phyloP scores from a whole-genome alignment of 2,113 vertebrate genomes.

The Meles meles region DNA sequence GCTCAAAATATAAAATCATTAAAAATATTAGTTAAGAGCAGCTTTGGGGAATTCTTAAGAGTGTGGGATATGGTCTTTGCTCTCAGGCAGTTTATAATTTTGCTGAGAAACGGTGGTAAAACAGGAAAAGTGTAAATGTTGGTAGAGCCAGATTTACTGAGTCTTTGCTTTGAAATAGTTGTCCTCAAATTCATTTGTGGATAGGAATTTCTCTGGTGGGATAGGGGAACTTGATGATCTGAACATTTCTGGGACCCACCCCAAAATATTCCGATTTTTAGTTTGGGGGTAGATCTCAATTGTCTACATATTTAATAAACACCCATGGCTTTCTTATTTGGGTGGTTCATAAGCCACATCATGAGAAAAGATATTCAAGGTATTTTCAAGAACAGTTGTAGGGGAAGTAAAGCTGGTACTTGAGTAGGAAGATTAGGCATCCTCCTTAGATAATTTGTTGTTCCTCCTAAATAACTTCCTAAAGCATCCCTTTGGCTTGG shows the following conservation, averaged over 20 bases:
- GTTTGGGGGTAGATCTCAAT: not conserved
- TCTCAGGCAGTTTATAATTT: not conserved
- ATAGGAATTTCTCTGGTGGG: not conserved
- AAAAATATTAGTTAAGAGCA: not conserved
- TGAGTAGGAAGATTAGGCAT: not conserved
- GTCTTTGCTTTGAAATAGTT: not conserved
- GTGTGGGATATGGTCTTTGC: not conserved
- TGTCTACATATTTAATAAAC: not conserved
- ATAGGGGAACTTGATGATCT: not conserved
- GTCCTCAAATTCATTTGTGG: not conserved
- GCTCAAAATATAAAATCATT: not conserved
- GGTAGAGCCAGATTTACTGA: not conserved
- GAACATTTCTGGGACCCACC: not conserved
- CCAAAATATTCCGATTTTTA: not conserved
- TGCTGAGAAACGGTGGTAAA: not conserved
- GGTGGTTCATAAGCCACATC: not conserved
- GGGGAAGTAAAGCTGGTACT: not conserved
- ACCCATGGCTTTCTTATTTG: not conserved
- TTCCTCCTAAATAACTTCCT: not conserved
- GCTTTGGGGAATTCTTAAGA: not conserved
- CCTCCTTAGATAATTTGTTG: not conserved
- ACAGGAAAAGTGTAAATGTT: not conserved
- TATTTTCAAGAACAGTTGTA: not conserved
- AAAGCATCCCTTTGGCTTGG: not conserved
- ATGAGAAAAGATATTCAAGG: not conserved